These are phyloP conservation scores for Dugesia japonica DNA, from an alignment of 2,888 invertebrate genomes.

Conservation along the genomic window DNA sequence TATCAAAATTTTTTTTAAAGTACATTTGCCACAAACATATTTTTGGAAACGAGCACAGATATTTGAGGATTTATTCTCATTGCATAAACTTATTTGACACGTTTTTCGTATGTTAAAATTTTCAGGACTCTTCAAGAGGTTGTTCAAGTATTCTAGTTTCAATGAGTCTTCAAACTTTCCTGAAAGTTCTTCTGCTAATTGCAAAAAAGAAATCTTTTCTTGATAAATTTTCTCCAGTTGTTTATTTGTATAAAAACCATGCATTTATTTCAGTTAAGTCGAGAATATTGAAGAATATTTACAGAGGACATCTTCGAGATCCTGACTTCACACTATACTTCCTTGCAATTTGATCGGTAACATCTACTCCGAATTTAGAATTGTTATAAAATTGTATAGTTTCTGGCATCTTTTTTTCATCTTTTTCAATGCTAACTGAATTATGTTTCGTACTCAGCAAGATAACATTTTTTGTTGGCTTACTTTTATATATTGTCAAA, in stretches of 20 bases:
- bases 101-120: not conserved
- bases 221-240: constrained; percentile 20
- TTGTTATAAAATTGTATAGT: constrained; percentile 4
- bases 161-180: not conserved
- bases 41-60: not conserved
- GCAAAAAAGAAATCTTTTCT: not conserved
- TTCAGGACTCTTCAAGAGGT: not conserved
- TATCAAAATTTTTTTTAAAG: not conserved
- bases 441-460: constrained; percentile 9
- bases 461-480: not conserved
- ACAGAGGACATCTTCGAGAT: not conserved
- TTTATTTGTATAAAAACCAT: constrained; percentile 8
- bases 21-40: constrained; percentile 20
- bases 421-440: constrained; percentile 20
- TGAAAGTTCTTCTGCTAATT: constrained; percentile 20
- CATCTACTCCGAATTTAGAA: constrained; percentile 6
- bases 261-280: not conserved
- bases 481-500: constrained; percentile 13
- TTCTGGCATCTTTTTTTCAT: constrained; percentile 6
- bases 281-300: constrained; percentile 20
- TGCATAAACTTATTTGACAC: constrained; percentile 20
- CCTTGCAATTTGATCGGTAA: not conserved
- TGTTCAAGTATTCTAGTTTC: too few relatives aligned
- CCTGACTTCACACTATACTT: not conserved
- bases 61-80: constrained; percentile 13